These are phyloP conservation scores for Pecten maximus DNA, from an alignment of 2,888 invertebrate genomes.

Conservation along the genomic window DNA sequence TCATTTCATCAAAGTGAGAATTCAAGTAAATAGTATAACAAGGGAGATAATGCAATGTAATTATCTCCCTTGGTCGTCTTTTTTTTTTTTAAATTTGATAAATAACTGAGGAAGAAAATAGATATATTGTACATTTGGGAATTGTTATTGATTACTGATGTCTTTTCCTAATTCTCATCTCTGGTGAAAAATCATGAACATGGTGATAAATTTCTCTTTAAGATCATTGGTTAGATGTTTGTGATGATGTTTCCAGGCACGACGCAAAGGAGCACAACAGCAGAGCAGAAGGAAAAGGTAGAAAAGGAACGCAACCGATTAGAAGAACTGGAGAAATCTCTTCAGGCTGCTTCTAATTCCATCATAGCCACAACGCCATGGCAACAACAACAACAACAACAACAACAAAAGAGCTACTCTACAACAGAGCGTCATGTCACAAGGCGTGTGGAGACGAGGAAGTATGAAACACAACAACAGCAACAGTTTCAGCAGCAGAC, in stretches of 20 bases:
- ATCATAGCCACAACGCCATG: conserved; percentile 66
- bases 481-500: conserved; percentile 60
- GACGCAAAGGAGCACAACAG: conserved; percentile 56
- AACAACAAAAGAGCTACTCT: conserved; percentile 54
- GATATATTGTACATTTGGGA: neutral
- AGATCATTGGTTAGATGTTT: neutral
- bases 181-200: neutral
- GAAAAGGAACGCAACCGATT: conserved; percentile 66
- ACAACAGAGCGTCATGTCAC: conserved; percentile 60
- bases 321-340: conserved; percentile 72
- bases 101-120: neutral
- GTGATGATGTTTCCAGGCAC: conserved; percentile 54
- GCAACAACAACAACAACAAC: conserved; percentile 62
- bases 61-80: neutral
- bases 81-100: neutral
- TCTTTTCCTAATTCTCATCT: neutral
- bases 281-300: conserved; percentile 55
- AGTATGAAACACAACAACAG: conserved; percentile 62
- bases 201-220: neutral
- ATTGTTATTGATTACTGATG: neutral
- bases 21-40: neutral
- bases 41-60: neutral
- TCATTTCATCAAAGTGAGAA: neutral
- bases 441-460: conserved; percentile 61
- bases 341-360: conserved; percentile 73